Percentiles rank a stretch among this genome's conserved stretches.
Conservation (phyloP, 2,888 invertebrate genomes). For the Tachina grossa region DNA sequence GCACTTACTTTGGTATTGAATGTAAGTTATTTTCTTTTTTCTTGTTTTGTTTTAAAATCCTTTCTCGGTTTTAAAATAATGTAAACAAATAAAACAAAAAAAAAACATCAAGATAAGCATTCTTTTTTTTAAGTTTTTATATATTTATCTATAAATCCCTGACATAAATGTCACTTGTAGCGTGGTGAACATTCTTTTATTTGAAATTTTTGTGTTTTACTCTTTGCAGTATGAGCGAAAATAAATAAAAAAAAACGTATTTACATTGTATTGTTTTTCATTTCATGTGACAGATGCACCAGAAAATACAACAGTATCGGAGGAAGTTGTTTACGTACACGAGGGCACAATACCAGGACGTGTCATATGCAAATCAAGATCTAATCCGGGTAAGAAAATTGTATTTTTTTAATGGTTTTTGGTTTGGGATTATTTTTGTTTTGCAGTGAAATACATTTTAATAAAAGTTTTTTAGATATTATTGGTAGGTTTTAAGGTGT, state of each 20-base stretch:
- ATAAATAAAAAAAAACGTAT: conserved; percentile 7
- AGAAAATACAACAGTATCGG: conserved; percentile 91
- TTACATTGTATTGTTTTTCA: conserved; percentile 63
- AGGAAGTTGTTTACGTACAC: conserved; percentile 82
- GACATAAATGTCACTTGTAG: conserved; percentile 66
- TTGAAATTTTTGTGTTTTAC: background rate
- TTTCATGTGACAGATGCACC: conserved; percentile 87
- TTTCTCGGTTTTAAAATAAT: conserved; percentile 44
- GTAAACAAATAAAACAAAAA: conserved; percentile 45
- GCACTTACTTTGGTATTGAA: conserved; percentile 93
- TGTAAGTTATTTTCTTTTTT: conserved; percentile 86
- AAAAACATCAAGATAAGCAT: conserved; percentile 65
- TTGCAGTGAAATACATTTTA: background rate
- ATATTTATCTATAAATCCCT: conserved; percentile 37
- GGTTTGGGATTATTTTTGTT: conserved; percentile 5
- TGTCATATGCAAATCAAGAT: conserved; percentile 84
- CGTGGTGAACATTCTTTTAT: conserved; percentile 44
- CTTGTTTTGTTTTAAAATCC: conserved; percentile 26
- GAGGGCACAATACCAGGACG: conserved; percentile 84
- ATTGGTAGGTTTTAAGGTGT: background rate
- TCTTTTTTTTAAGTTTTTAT: conserved; percentile 14
- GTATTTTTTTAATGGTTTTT: conserved; percentile 13
- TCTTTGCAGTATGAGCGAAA: conserved; percentile 14
- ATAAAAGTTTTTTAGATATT: background rate
- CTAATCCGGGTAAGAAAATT: conserved; percentile 82